Evolutionary conservation across 2,888 invertebrate genomes (phyloP).

Genomic region (Aphodius granarius): DNA sequence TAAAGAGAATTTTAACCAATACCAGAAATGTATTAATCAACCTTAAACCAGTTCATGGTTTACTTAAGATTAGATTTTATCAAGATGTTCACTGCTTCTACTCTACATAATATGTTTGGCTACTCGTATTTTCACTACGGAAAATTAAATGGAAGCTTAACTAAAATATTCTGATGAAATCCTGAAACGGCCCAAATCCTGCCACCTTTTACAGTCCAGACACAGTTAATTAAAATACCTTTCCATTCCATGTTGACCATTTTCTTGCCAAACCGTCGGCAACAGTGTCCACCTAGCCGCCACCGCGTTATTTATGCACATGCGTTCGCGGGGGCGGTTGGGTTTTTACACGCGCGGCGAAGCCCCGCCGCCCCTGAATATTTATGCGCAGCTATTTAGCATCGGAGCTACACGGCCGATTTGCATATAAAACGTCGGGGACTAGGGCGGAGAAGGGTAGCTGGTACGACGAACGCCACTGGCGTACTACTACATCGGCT

Average conservation of each 20-base stretch:
- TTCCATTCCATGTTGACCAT: not conserved
- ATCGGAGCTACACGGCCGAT: conserved; percentile 7
- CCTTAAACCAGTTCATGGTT: too few relatives aligned
- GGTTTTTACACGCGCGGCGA: not conserved
- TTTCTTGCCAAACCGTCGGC: not conserved
- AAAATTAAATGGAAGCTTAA: not conserved
- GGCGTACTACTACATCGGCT: conserved; percentile 2
- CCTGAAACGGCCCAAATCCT: not conserved
- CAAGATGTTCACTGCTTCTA: too few relatives aligned
- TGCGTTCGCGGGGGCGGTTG: not conserved
- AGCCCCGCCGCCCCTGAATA: conserved; percentile 10
- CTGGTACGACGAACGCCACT: not conserved
- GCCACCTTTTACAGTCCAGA: not conserved
- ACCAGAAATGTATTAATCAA: too few relatives aligned
- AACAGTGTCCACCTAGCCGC: not conserved
- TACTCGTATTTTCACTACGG: too few relatives aligned
- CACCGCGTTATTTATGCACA: not conserved
- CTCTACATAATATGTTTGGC: too few relatives aligned
- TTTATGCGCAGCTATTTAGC: conserved; percentile 16
- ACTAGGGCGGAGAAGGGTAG: not conserved
- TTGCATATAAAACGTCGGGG: conserved; percentile 14
- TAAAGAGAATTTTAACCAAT: too few relatives aligned
- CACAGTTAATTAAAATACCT: not conserved
- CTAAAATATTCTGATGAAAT: not conserved
- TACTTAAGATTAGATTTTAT: too few relatives aligned